Evolutionary conservation across 35 echinoderm and acorn worm genomes (phyloP).

Genomic region (Ptychodera flava): DNA sequence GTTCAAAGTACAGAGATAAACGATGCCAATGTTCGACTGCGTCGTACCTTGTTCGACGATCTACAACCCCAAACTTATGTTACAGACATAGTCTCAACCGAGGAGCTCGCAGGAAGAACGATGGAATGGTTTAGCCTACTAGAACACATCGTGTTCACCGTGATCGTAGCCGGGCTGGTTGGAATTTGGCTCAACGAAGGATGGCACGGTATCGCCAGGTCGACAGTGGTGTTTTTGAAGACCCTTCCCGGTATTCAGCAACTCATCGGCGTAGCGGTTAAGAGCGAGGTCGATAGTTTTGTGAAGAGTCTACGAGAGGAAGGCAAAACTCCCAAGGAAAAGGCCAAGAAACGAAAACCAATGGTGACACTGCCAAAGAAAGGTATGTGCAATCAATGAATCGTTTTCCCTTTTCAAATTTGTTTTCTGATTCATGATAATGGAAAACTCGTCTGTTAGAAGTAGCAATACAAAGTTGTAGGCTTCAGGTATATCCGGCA

Average conservation of each 20-base stretch:
- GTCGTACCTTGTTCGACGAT: too few relatives aligned
- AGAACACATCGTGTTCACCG: not conserved
- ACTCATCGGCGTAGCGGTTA: not conserved
- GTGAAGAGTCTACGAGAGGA: not conserved
- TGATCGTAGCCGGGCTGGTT: not conserved
- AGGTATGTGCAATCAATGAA: too few relatives aligned
- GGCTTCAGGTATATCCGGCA: too few relatives aligned
- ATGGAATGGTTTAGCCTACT: not conserved
- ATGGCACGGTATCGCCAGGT: not conserved
- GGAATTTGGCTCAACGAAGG: not conserved
- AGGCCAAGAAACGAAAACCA: not conserved
- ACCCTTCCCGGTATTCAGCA: not conserved
- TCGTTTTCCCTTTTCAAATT: too few relatives aligned
- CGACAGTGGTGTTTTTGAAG: not conserved
- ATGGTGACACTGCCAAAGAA: not conserved
- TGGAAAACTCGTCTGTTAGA: too few relatives aligned
- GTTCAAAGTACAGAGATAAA: not conserved
- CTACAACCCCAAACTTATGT: too few relatives aligned
- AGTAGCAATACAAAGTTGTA: too few relatives aligned
- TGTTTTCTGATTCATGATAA: too few relatives aligned
- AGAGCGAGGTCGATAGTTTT: not conserved
- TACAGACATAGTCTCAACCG: not conserved
- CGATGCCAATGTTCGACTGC: not conserved
- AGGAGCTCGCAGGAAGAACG: not conserved
- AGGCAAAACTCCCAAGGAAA: not conserved